A percentile compares a stretch with the other conserved stretches of the same genome.
phyloP scores from a whole-genome alignment of 92 coral and sea anemone species.

The Pocillopora meandrina region DNA sequence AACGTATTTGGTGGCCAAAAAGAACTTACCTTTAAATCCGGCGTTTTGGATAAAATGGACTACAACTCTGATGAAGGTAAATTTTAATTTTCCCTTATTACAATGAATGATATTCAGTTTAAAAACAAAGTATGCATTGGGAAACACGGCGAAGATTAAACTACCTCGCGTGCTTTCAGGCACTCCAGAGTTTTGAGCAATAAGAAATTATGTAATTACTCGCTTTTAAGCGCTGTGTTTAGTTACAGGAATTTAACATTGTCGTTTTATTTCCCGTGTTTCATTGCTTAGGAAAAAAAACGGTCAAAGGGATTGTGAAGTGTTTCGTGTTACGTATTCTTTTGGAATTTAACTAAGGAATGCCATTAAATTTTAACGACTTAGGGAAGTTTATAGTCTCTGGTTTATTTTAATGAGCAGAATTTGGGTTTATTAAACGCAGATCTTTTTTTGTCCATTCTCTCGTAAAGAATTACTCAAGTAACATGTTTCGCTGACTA shows the following conservation, averaged over 20 bases:
- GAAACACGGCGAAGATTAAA: not conserved
- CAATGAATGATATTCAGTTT: slow-evolving; percentile 13
- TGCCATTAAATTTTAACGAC: slow-evolving; percentile 80
- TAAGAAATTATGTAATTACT: slow-evolving; percentile 46
- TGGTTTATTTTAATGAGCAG: slow-evolving; percentile 82
- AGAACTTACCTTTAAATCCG: slow-evolving; percentile 92
- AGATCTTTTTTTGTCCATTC: slow-evolving; percentile 50
- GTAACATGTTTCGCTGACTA: slow-evolving; percentile 35
- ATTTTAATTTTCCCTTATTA: not conserved
- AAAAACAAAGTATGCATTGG: slow-evolving; percentile 13
- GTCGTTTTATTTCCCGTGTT: slow-evolving; percentile 32
- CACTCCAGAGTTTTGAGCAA: slow-evolving; percentile 32
- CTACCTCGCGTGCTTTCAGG: slow-evolving; percentile 14
- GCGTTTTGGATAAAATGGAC: slow-evolving; percentile 86
- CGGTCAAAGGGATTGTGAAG: slow-evolving; percentile 32
- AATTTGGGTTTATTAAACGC: slow-evolving; percentile 77
- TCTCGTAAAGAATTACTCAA: slow-evolving; percentile 28
- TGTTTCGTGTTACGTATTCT: slow-evolving; percentile 44
- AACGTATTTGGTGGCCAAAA: slow-evolving; percentile 97
- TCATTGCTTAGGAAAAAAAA: slow-evolving; percentile 9
- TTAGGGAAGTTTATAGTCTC: slow-evolving; percentile 73
- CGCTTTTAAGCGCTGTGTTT: slow-evolving; percentile 34
- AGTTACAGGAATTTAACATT: slow-evolving; percentile 19
- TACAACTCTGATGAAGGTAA: slow-evolving; percentile 96
- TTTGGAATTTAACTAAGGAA: slow-evolving; percentile 88